Percentiles rank a stretch among this genome's conserved stretches.
phyloP scores from a whole-genome alignment of 1,140 invertebrate species.

The Heliothis subflexa region DNA sequence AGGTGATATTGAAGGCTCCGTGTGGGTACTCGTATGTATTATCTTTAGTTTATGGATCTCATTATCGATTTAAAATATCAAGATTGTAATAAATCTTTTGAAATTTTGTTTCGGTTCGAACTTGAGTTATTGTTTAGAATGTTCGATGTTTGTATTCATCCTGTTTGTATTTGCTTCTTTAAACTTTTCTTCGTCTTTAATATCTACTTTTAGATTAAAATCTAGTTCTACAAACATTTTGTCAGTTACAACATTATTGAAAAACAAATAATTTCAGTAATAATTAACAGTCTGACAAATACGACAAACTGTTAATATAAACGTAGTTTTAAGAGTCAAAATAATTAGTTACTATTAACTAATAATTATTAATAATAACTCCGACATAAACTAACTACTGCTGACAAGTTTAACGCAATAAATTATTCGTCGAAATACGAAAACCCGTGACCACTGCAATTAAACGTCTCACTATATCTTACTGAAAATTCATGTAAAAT shows the following conservation, averaged over 20 bases:
- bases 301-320: not conserved
- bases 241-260: no score
- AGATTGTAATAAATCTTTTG: conserved; percentile 43
- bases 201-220: not conserved
- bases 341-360: not conserved
- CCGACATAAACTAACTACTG: not conserved
- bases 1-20: conserved; percentile 57
- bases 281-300: not conserved
- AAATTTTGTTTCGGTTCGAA: conserved; percentile 31
- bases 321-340: not conserved
- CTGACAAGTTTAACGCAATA: conserved; percentile 17
- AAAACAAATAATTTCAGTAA: not conserved
- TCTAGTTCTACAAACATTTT: no score
- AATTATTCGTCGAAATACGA: conserved; percentile 26
- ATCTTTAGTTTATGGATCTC: conserved; percentile 47
- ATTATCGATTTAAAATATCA: conserved; percentile 48
- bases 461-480: not conserved
- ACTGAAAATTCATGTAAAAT: conserved; percentile 7
- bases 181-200: not conserved
- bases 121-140: conserved; percentile 13
- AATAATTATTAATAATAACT: not conserved
- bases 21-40: conserved; percentile 36
- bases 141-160: not conserved
- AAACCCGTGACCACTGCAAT: conserved; percentile 13
- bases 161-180: not conserved